Evolutionary conservation across 2,797 vertebrate genomes (phyloP).

Genomic region (Podarcis siculus): DNA sequence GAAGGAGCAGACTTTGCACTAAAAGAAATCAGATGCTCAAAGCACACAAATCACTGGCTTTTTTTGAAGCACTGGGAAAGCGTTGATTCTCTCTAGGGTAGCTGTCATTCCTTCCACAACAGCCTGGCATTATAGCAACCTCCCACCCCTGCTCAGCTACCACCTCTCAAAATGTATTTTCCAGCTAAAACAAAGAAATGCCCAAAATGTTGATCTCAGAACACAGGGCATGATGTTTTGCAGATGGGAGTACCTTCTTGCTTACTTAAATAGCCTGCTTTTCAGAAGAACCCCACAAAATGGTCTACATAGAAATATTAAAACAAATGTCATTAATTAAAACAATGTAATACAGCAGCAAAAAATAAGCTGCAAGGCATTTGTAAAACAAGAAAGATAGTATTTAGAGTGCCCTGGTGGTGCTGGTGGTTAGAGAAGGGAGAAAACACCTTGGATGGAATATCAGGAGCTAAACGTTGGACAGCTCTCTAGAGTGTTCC

Average conservation of each 20-base stretch:
- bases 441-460: too few relatives aligned
- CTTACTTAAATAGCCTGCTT: not conserved
- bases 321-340: not conserved
- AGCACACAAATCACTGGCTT: not conserved
- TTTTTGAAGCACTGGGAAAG: not conserved
- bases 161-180: not conserved
- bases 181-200: not conserved
- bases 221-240: not conserved
- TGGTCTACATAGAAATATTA: not conserved
- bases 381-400: too few relatives aligned
- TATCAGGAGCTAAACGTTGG: too few relatives aligned
- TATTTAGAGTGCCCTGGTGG: too few relatives aligned
- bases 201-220: not conserved
- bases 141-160: not conserved
- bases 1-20: conserved; percentile 18
- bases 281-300: not conserved
- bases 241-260: not conserved
- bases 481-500: too few relatives aligned
- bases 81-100: conserved; percentile 1
- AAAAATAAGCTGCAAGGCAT: too few relatives aligned
- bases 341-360: too few relatives aligned
- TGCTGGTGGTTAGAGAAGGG: too few relatives aligned
- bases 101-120: not conserved
- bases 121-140: not conserved
- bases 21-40: conserved; percentile 21